phyloP scores from a whole-genome alignment of 2,888 invertebrate species.

The Aphidoletes aphidimyza region DNA sequence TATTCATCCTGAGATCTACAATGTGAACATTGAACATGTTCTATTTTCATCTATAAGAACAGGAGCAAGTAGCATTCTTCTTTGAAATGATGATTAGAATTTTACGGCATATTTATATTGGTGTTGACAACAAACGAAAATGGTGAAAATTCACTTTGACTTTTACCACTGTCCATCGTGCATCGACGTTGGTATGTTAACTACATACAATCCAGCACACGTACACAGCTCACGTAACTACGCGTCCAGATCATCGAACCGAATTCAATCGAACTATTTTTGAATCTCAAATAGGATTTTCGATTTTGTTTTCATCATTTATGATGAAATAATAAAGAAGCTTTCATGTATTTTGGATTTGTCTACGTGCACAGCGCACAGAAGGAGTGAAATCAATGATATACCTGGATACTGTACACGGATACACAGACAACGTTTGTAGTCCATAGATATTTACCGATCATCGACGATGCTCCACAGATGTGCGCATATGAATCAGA shows the following conservation, averaged over 20 bases:
- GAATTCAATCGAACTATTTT: constrained; percentile 1
- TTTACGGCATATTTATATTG: constrained; percentile 14
- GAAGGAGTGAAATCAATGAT: too few species aligned
- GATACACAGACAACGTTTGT: background rate
- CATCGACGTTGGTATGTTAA: background rate
- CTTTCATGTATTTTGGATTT: constrained; percentile 18
- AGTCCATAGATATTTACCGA: background rate
- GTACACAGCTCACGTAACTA: background rate
- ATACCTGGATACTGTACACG: too few species aligned
- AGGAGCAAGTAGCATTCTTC: background rate
- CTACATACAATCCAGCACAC: background rate
- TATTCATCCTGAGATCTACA: background rate
- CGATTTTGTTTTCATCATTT: constrained; percentile 5
- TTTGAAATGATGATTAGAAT: background rate
- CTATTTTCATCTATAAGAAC: background rate
- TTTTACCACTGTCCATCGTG: background rate
- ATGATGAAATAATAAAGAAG: constrained; percentile 19
- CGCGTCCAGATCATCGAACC: constrained; percentile 3
- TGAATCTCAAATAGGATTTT: constrained; percentile 43
- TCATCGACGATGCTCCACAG: background rate
- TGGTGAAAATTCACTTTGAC: background rate
- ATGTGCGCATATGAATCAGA: too few species aligned
- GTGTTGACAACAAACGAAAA: background rate
- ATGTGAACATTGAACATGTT: background rate
- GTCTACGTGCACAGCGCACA: background rate